phyloP scores from a whole-genome alignment of 2,113 vertebrate genomes.

The Scartelaos histophorus region DNA sequence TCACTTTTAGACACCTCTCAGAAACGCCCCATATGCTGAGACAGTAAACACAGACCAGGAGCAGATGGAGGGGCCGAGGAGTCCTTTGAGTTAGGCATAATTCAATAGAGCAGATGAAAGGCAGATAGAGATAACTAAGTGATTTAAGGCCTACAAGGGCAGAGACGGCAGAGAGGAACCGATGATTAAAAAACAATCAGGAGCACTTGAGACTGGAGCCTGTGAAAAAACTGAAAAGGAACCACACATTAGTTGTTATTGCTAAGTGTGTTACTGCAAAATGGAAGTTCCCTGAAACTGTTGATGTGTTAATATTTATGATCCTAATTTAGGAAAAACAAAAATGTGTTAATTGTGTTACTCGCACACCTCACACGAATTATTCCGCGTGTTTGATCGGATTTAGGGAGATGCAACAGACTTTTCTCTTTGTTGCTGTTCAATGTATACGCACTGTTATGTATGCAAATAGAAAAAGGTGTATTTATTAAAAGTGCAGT shows the following conservation, averaged over 20 bases:
- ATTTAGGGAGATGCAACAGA: not conserved
- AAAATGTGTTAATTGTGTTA: conserved; percentile 1
- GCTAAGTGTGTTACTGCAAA: not conserved
- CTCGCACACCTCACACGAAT: not conserved
- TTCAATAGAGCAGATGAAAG: conserved; percentile 54
- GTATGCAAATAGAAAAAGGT: too few species aligned
- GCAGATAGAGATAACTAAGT: conserved; percentile 19
- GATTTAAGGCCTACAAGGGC: conserved; percentile 17
- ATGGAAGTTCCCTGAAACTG: not conserved
- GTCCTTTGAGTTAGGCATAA: conserved; percentile 41
- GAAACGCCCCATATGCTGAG: conserved; percentile 4
- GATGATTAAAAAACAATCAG: conserved; percentile 17
- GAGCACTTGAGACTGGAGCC: not conserved
- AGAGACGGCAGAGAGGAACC: not conserved
- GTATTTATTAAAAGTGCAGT: too few species aligned
- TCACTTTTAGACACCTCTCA: conserved; percentile 5
- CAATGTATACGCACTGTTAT: too few species aligned
- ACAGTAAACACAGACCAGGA: not conserved
- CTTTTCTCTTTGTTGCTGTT: not conserved
- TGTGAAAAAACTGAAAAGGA: not conserved
- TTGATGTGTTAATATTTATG: conserved; percentile 1
- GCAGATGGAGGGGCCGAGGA: conserved; percentile 19
- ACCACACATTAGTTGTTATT: not conserved
- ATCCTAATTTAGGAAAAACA: not conserved
- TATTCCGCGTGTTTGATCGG: not conserved